A percentile compares a stretch with the other conserved stretches of the same genome.
Evolutionary conservation across 2,113 vertebrate genomes (phyloP).

Genomic region (Poeciliopsis occidentalis): DNA sequence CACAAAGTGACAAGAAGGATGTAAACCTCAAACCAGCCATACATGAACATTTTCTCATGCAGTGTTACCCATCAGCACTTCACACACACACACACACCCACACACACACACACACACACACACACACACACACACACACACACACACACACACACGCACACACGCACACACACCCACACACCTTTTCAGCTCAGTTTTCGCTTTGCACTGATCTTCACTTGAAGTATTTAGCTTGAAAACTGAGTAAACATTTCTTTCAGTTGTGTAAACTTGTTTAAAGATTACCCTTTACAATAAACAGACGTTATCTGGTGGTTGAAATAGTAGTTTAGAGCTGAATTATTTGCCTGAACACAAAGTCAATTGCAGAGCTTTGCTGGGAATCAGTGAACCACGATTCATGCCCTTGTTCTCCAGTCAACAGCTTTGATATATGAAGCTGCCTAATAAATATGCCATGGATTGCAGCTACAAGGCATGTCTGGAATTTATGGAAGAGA

Average conservation of each 20-base stretch:
- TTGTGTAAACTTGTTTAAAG: slow-evolving; percentile 1
- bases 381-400: slow-evolving; percentile 40
- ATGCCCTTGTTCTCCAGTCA: slow-evolving; percentile 43
- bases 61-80: background rate
- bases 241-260: background rate
- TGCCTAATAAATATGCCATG: slow-evolving; percentile 62
- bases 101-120: background rate
- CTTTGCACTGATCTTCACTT: background rate
- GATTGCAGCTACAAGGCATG: slow-evolving; percentile 28
- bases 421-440: slow-evolving; percentile 55
- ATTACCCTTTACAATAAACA: slow-evolving; percentile 15
- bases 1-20: slow-evolving; percentile 39
- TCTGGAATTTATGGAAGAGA: slow-evolving; percentile 50
- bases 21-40: background rate
- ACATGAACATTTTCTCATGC: no score
- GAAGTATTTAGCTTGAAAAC: background rate
- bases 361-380: background rate
- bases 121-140: background rate
- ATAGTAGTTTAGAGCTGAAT: slow-evolving; percentile 25
- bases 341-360: slow-evolving; percentile 32
- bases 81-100: background rate
- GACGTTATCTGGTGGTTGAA: no score
- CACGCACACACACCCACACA: background rate
- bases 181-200: no score
- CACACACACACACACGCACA: background rate